A percentile compares a stretch with the other conserved stretches of the same genome.
Evolutionary conservation across 2,888 invertebrate genomes (phyloP).

Genomic region (Morinoia aosen): DNA sequence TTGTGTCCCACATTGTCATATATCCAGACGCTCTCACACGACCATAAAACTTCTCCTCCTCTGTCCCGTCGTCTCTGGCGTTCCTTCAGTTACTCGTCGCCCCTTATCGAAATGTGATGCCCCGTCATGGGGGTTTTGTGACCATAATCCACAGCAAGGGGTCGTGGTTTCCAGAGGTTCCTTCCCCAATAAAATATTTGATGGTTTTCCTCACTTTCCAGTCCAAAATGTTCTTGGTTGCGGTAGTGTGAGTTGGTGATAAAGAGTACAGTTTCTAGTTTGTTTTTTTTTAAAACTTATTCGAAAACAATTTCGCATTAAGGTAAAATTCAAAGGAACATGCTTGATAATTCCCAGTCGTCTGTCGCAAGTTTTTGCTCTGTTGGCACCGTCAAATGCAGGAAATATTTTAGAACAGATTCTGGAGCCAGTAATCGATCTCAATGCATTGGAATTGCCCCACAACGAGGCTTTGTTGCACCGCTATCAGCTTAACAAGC

Average conservation of each 20-base stretch:
- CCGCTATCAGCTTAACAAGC: neutral
- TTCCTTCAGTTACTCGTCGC: neutral
- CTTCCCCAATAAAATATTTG: neutral
- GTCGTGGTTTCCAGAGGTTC: neutral
- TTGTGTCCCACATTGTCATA: conserved; percentile 43
- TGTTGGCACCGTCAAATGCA: neutral
- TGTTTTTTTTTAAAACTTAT: neutral
- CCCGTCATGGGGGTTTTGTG: neutral
- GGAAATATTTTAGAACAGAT: neutral
- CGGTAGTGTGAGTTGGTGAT: neutral
- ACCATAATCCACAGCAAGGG: neutral
- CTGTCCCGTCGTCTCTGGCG: neutral
- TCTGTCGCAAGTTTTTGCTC: neutral
- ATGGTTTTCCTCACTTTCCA: neutral
- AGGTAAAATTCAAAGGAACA: neutral
- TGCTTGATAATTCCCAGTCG: neutral
- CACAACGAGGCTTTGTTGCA: neutral
- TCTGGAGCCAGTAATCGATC: neutral
- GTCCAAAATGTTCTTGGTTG: neutral
- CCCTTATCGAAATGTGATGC: neutral
- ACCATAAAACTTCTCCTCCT: neutral
- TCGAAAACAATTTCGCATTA: neutral
- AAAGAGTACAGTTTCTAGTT: neutral
- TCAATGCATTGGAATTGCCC: neutral
- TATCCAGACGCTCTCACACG: conserved; percentile 18